Percentiles rank a stretch among this genome's conserved stretches.
Conservation (phyloP, 1,140 invertebrate genomes). For the Danaus plexippus region DNA sequence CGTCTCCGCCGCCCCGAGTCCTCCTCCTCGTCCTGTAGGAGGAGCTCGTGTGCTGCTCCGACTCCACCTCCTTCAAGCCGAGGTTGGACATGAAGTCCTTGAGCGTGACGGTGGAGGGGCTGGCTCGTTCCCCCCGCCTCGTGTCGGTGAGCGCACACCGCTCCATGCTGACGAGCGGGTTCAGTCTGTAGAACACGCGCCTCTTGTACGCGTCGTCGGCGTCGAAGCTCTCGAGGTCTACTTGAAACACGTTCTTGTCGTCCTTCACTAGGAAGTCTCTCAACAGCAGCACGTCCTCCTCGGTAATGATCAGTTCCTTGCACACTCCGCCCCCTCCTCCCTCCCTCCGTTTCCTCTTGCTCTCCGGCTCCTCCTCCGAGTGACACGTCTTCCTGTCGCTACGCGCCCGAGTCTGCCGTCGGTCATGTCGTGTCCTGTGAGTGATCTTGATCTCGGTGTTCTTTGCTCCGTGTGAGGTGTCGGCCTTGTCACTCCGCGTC, state of each 20-base stretch:
- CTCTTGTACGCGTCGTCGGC: constrained; percentile 33
- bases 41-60: neutral
- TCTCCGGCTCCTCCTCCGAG: neutral
- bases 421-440: constrained; percentile 2
- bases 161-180: constrained; percentile 35
- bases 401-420: neutral
- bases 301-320: constrained; percentile 31
- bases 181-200: constrained; percentile 34
- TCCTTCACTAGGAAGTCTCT: constrained; percentile 23
- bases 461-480: neutral
- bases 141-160: constrained; percentile 18
- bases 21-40: constrained; percentile 2
- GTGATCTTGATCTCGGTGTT: neutral
- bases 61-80: constrained; percentile 26
- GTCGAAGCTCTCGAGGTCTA: constrained; percentile 28
- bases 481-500: no score
- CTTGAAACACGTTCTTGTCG: constrained; percentile 3
- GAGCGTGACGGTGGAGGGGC: neutral
- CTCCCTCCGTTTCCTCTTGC: neutral
- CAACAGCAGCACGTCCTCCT: constrained; percentile 27
- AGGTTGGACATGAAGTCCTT: constrained; percentile 29
- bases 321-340: neutral
- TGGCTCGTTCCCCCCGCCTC: constrained; percentile 10
- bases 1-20: neutral
- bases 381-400: neutral